Percentiles rank a stretch among this genome's conserved stretches.
Conservation (phyloP, 2,113 vertebrate genomes). For the Pipa parva region DNA sequence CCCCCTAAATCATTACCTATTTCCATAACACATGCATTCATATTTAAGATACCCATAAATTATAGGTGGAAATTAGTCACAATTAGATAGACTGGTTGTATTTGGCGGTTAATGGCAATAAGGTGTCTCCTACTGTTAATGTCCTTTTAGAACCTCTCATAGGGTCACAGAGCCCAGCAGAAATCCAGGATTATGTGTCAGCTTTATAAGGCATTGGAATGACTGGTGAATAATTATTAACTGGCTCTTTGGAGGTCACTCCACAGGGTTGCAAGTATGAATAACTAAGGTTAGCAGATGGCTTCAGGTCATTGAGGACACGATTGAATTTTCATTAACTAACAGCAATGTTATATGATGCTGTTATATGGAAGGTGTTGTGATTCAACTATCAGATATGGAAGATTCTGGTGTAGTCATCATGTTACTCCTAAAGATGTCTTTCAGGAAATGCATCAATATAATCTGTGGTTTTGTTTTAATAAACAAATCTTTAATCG, state of each 20-base stretch:
- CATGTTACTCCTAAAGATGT: constrained; percentile 6
- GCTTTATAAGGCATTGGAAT: background rate
- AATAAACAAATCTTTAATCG: too few species aligned
- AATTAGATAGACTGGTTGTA: too few species aligned
- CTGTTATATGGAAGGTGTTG: constrained; percentile 13
- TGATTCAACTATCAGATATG: constrained; percentile 4
- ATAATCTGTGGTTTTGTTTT: background rate
- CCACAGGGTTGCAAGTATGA: constrained; percentile 22
- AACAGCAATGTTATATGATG: constrained; percentile 26
- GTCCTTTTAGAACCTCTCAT: background rate
- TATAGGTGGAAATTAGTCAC: too few species aligned
- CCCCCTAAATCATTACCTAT: too few species aligned
- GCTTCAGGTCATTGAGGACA: constrained; percentile 24
- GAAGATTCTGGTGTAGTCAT: constrained; percentile 1
- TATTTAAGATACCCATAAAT: too few species aligned
- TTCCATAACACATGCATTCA: too few species aligned
- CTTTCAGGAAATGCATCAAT: background rate
- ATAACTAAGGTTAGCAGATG: constrained; percentile 37
- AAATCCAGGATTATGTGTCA: background rate
- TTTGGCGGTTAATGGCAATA: too few species aligned
- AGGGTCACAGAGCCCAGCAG: background rate
- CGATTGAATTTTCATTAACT: constrained; percentile 35
- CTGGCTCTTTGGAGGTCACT: constrained; percentile 22
- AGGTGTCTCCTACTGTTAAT: background rate
- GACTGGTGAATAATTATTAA: constrained; percentile 37